Percentiles rank a stretch among this genome's conserved stretches.
Conservation (phyloP, 2,888 invertebrate genomes). For the Pachymerium ferrugineum region DNA sequence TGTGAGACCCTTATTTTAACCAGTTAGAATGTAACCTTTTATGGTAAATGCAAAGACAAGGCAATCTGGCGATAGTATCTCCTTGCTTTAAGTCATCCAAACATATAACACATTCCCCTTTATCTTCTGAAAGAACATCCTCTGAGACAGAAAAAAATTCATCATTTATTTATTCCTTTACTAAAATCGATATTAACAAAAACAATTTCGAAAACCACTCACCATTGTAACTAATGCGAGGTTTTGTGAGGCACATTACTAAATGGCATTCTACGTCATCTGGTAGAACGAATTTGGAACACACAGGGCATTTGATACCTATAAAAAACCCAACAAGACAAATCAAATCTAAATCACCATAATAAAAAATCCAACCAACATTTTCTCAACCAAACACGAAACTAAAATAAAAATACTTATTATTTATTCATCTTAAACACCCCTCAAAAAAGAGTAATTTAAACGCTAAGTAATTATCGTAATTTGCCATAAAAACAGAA, state of each 20-base stretch:
- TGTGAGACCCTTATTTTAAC: too few species aligned
- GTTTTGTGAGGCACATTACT: slow-evolving; percentile 99
- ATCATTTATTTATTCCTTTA: neutral
- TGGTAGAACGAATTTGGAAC: slow-evolving; percentile 95
- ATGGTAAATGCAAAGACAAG: slow-evolving; percentile 99
- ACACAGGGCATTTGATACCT: slow-evolving; percentile 99
- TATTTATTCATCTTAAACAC: too few species aligned
- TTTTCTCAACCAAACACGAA: neutral
- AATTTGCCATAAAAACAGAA: neutral
- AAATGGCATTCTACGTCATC: slow-evolving; percentile 99
- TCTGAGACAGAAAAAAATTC: slow-evolving; percentile 57
- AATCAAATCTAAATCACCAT: slow-evolving; percentile 29
- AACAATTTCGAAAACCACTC: slow-evolving; percentile 45
- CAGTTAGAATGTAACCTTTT: slow-evolving; percentile 71
- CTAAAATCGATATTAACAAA: neutral
- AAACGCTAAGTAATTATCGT: neutral
- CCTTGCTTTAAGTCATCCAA: slow-evolving; percentile 93
- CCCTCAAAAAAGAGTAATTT: too few species aligned
- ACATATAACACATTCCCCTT: slow-evolving; percentile 98
- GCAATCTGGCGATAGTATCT: slow-evolving; percentile 94
- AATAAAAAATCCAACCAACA: neutral
- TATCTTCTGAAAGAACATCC: slow-evolving; percentile 91
- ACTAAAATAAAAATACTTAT: neutral
- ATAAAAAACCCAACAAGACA: slow-evolving; percentile 49
- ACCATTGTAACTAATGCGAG: slow-evolving; percentile 98